Evolutionary conservation across 2,888 invertebrate species (phyloP), one percentile per base, ranked within the genome.

Genomic region (Drosophila parthenogenetica): DNA sequence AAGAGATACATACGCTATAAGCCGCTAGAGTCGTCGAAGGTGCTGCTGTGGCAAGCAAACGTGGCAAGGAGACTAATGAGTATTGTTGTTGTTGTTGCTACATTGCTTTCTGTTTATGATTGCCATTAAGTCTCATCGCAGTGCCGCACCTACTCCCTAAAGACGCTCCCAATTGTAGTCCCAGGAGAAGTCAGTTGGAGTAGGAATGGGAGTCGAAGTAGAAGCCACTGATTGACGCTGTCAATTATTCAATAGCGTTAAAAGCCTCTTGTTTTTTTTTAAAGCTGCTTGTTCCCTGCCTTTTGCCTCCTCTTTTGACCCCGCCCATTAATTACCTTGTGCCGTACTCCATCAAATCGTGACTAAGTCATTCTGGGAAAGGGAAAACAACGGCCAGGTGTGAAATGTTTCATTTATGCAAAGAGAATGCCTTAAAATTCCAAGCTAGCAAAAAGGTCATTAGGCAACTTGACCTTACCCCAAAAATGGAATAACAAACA

Each of bases 241-340:
- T 69, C 69, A 69, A 69, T 69, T 69, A 69, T 69, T 69, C 65
- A 69, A 69, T 69, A 69, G 65, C 59, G 40, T 49, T 65, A 69
- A 69, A 65, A 65, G 69, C 54, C 55, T 59, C 58, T 7, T 29
- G 29, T 29, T 29, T 29, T 29, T 8, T 54, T 66, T 66, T 49
- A 51, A 62, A 40, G 59, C 45, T 25, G 5, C 14, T 16, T 11
- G 32, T 61, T 29, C 40, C 10, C n/a, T 35, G n/a, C 35, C 45
- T 50, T 50, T 19, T 10, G 17, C 22, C 42, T 25, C 53, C 45
- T 13, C 61, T n/a, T 39, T 54, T 25, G 37, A 14, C n/a, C 25
- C 11, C 48, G 35, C 62, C 61, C 29, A 59, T 64, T 58, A 51
- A 64, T 58, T 51, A 39, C 50, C 42, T 32, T 14, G 14, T n/a